These are phyloP conservation scores for Anthrax anthrax DNA, from an alignment of 2,888 invertebrate genomes.

Conservation along the genomic window DNA sequence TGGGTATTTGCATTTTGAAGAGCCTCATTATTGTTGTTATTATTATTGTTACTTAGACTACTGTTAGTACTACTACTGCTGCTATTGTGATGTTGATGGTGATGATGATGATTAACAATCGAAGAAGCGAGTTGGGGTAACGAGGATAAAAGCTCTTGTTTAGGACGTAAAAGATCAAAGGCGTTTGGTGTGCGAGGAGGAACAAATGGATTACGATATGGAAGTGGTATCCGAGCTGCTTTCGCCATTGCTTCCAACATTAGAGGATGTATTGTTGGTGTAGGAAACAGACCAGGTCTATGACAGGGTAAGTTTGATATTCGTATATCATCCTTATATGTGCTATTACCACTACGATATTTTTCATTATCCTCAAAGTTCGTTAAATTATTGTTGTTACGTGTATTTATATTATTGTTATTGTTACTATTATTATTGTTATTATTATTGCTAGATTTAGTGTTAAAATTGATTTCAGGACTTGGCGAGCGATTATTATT, in stretches of 20 bases:
- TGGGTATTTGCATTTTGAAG: slow-evolving; percentile 18
- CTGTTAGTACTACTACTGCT: slow-evolving; percentile 6
- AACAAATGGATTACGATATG: slow-evolving; percentile 38
- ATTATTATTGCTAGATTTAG: slow-evolving; percentile 14
- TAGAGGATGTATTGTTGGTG: slow-evolving; percentile 50
- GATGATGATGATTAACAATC: slow-evolving; percentile 10
- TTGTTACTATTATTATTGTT: slow-evolving; percentile 13
- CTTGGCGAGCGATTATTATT: slow-evolving; percentile 37
- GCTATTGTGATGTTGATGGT: slow-evolving; percentile 10
- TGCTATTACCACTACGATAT: slow-evolving; percentile 5
- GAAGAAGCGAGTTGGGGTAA: slow-evolving; percentile 13
- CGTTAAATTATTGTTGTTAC: slow-evolving; percentile 9
- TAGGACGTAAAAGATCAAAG: slow-evolving; percentile 44
- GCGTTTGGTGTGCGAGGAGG: slow-evolving; percentile 42
- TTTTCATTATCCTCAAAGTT: slow-evolving; percentile 11
- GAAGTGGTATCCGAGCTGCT: slow-evolving; percentile 43
- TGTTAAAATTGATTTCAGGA: slow-evolving; percentile 23
- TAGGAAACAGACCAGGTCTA: slow-evolving; percentile 32
- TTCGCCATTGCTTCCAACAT: slow-evolving; percentile 57
- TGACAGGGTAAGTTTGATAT: slow-evolving; percentile 28
- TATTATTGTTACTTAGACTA: slow-evolving; percentile 11
- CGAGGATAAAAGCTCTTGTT: slow-evolving; percentile 29
- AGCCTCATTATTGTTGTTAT: slow-evolving; percentile 17
- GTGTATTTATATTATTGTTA: slow-evolving; percentile 12
- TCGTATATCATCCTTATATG: slow-evolving; percentile 22